Evolutionary conservation across 2,888 invertebrate species (phyloP).

Genomic region (Hyposoter didymator): DNA sequence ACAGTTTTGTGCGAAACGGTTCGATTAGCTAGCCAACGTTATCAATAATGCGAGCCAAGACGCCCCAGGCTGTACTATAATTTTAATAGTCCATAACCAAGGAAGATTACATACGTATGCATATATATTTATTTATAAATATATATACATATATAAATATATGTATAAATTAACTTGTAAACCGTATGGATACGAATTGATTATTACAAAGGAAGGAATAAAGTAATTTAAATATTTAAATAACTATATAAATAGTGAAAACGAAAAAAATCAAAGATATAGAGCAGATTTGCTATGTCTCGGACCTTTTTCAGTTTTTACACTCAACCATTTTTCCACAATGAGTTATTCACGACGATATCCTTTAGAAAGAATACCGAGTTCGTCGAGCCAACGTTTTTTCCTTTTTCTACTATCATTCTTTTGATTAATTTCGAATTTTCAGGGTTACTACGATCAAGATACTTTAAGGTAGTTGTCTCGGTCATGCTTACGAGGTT

Average conservation of each 20-base stretch:
- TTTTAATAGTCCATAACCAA: conserved; percentile 80
- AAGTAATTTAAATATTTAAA: conserved; percentile 71
- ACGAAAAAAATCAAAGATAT: conserved; percentile 32
- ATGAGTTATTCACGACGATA: background rate
- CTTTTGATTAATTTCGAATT: background rate
- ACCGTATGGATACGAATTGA: conserved; percentile 80
- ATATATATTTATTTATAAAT: conserved; percentile 32
- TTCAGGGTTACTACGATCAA: background rate
- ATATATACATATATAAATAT: conserved; percentile 55
- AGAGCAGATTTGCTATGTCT: conserved; percentile 17
- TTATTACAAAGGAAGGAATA: conserved; percentile 73
- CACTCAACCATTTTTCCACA: background rate
- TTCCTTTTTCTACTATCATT: background rate
- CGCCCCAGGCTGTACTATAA: conserved; percentile 82
- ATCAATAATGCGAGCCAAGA: conserved; percentile 78
- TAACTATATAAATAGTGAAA: conserved; percentile 27
- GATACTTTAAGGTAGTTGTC: background rate
- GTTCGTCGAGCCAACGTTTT: background rate
- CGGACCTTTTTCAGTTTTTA: conserved; percentile 11
- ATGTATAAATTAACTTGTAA: conserved; percentile 75
- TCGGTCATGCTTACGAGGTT: background rate
- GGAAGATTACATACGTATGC: conserved; percentile 71
- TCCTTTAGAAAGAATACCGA: background rate
- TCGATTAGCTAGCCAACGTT: conserved; percentile 77
- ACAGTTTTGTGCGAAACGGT: conserved; percentile 71